Base-by-base conservation (phyloP, 2,113 vertebrate species). In the Thinocorus orbignyianus region DNA sequence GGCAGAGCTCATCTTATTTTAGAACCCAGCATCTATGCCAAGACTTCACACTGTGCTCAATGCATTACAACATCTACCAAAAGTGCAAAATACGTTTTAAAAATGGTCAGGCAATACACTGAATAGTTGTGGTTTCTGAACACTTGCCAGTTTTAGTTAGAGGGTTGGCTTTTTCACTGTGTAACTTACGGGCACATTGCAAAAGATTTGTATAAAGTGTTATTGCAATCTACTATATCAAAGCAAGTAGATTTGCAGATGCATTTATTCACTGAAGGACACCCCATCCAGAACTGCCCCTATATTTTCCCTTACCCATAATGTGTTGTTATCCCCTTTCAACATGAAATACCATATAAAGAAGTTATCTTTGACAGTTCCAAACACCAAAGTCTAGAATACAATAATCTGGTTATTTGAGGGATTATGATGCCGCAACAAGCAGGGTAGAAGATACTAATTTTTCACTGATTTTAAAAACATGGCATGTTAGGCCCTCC, bases 1-100 rank as follows among this genome's bases (percentile, higher is more conserved):
- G 64, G 64, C 86, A 95, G 73, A 81, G 71, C 77, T 71, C 49
- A 91, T 92, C 86, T 96, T 94, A 94, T 97, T 97, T 93, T 97
- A 96, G 95, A 95, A 90, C 24, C 41, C 62, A 82, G 61, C 35
- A 92, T 86, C 85, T 77, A 94, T 57, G 94, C 94, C 96, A 97
- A 95, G 94, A 83, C 93, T 97, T 96, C 95, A 96, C 93, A 87
- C 87, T 95, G 94, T 92, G 90, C 95, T 97, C 96, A 95, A 97
- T 90, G 87, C 91, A 97, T 97, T 97, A 88, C 94, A 96, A 92
- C 86, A 97, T 92, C 74, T 41, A 71, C 94, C 81, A 95, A 97
- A 96, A 98, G 95, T 78, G 95, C 65, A 89, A 97, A 97, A 97
- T 86, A 73, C 85, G 49, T 88, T 97, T 96, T 94, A 69, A 69